Base-by-base conservation (phyloP, 2,888 invertebrate genomes). In the Margaritifera margaritifera region DNA sequence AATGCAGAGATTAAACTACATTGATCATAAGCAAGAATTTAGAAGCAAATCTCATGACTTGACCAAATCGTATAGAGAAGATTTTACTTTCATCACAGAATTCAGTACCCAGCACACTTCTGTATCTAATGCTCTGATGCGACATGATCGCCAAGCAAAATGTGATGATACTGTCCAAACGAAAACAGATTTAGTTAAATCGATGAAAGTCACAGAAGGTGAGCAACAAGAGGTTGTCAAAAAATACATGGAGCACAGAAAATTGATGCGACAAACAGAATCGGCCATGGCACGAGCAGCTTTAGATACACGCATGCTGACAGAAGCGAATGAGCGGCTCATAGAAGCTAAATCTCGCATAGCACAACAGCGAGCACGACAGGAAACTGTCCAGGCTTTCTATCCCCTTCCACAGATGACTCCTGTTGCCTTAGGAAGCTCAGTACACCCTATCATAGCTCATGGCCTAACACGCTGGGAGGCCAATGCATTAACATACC, bases 101-200 rank as follows among this genome's bases (percentile, higher is more conserved):
- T 89, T 89, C 71, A 85, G 78, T 70, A 83, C 80, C 60, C 89
- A 89, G 75, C 88, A 88, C 64, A 89, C 87, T 4, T 89, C 88
- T 5, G 87, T 89, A 18, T 88, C 88, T 6, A 88, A 88, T 62
- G 89, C 89, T 24, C 77, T 89, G 25, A 80, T 86, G 76, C 73
- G 86, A 27, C 88, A 89, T 69, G 89, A 89, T 73, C 71, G 86
- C 22, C 86, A 86, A 66, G 80, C 87, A 0, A 78, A 77, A 64
- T 67, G 59, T 31, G 89, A 88, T n/a, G 87, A 87, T 69, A 61
- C 61, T 18, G 60, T 80, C 2, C 76, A 73, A 56, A 64, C 71
- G 20, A 80, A 74, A 56, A 68, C 68, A 2, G 84, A 83, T 25
- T 51, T 72, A 19, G 82, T 85, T 4, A 74, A 77, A 59, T 73